phyloP scores from a whole-genome alignment of 2,113 vertebrate species.

The Takifugu flavidus region DNA sequence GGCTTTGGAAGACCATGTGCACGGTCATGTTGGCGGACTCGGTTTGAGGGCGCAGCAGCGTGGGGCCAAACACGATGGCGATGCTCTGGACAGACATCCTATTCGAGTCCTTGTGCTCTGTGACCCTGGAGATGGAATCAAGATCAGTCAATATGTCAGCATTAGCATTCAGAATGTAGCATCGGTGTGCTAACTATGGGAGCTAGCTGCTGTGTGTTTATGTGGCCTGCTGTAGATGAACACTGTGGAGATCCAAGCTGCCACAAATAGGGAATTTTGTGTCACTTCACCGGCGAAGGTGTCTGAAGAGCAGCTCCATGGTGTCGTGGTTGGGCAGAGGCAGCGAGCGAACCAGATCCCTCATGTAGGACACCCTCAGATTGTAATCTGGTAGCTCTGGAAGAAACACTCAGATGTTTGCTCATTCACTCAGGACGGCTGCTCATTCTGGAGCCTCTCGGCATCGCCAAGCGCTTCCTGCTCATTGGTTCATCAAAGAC shows the following conservation, averaged over 20 bases:
- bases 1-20: conserved; percentile 95
- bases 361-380: conserved; percentile 73
- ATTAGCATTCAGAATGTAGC: not conserved
- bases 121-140: conserved; percentile 71
- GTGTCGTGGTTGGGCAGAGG: conserved; percentile 85
- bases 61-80: conserved; percentile 94
- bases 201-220: not conserved
- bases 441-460: too few species aligned
- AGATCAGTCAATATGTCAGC: too few species aligned
- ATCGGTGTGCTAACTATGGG: too few species aligned
- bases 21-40: conserved; percentile 86
- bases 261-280: too few species aligned
- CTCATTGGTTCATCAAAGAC: too few species aligned
- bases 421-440: not conserved
- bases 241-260: not conserved
- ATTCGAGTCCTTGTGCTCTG: conserved; percentile 80
- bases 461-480: too few species aligned
- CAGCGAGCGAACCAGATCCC: conserved; percentile 81
- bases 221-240: not conserved
- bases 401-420: not conserved
- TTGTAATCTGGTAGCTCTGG: conserved; percentile 79
- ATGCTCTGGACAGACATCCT: conserved; percentile 91
- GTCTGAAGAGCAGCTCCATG: conserved; percentile 85
- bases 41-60: conserved; percentile 81
- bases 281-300: conserved; percentile 82